Evolutionary conservation across 2,888 invertebrate genomes (phyloP).

Genomic region (Oscheius myriophilus): DNA sequence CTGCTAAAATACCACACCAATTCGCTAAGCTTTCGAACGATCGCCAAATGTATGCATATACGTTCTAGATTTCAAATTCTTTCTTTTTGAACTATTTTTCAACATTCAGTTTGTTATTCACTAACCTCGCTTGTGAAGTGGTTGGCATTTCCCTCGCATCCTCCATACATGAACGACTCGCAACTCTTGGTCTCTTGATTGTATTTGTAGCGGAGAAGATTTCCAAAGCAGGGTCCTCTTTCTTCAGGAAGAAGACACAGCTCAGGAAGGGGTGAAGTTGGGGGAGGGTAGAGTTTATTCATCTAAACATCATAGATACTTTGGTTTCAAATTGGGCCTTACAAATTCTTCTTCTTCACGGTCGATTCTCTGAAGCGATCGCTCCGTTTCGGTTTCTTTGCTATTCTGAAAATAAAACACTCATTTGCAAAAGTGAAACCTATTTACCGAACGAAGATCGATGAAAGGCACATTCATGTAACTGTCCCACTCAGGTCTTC

Average conservation of each 20-base stretch:
- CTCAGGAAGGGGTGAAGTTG: slow-evolving; percentile 50
- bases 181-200: slow-evolving; percentile 73
- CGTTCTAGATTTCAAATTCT: slow-evolving; percentile 8
- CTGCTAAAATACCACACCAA: no score
- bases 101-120: slow-evolving; percentile 68
- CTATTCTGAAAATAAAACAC: neutral
- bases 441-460: no score
- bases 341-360: neutral
- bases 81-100: neutral
- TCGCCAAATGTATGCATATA: no score
- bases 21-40: no score
- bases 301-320: neutral
- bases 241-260: slow-evolving; percentile 65
- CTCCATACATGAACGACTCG: slow-evolving; percentile 83
- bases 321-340: no score
- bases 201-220: slow-evolving; percentile 54
- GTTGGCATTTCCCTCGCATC: slow-evolving; percentile 89
- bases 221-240: slow-evolving; percentile 63
- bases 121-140: slow-evolving; percentile 78
- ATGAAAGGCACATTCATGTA: neutral
- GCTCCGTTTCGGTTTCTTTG: slow-evolving; percentile 11
- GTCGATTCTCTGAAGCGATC: slow-evolving; percentile 4
- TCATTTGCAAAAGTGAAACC: neutral
- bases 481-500: slow-evolving; percentile 1
- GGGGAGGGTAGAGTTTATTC: neutral